Evolutionary conservation across 2,888 invertebrate species (phyloP).

Genomic region (Nomada goodeniana): DNA sequence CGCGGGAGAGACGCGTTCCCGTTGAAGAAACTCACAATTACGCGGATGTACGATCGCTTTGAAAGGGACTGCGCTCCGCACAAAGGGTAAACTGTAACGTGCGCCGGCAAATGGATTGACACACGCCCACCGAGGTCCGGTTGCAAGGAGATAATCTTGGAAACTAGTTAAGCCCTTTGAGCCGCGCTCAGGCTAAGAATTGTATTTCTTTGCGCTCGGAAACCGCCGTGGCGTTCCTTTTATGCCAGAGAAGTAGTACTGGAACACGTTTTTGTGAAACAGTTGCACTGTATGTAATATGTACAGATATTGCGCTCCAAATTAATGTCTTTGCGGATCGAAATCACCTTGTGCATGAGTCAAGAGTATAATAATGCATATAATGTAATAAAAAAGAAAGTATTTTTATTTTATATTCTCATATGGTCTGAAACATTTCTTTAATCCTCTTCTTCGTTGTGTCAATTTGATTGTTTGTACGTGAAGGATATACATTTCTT

Average conservation of each 20-base stretch:
- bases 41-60: slow-evolving; percentile 39
- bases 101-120: slow-evolving; percentile 51
- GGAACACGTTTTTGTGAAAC: not conserved
- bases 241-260: not conserved
- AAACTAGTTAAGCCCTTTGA: slow-evolving; percentile 56
- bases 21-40: slow-evolving; percentile 35
- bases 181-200: slow-evolving; percentile 13
- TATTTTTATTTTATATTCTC: too few relatives aligned
- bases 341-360: too few relatives aligned
- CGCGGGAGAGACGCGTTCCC: slow-evolving; percentile 11
- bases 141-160: slow-evolving; percentile 53
- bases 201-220: not conserved
- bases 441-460: too few relatives aligned
- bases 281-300: not conserved
- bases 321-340: too few relatives aligned
- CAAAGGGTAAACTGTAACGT: slow-evolving; percentile 49
- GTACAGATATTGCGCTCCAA: not conserved
- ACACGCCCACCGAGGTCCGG: slow-evolving; percentile 14
- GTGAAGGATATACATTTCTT: too few relatives aligned
- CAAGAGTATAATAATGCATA: too few relatives aligned
- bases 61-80: slow-evolving; percentile 25
- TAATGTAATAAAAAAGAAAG: too few relatives aligned
- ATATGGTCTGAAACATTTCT: too few relatives aligned
- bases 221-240: not conserved
- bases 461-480: too few relatives aligned